These are phyloP conservation scores for Scartelaos histophorus DNA, from an alignment of 2,113 vertebrate genomes.

Conservation along the genomic window DNA sequence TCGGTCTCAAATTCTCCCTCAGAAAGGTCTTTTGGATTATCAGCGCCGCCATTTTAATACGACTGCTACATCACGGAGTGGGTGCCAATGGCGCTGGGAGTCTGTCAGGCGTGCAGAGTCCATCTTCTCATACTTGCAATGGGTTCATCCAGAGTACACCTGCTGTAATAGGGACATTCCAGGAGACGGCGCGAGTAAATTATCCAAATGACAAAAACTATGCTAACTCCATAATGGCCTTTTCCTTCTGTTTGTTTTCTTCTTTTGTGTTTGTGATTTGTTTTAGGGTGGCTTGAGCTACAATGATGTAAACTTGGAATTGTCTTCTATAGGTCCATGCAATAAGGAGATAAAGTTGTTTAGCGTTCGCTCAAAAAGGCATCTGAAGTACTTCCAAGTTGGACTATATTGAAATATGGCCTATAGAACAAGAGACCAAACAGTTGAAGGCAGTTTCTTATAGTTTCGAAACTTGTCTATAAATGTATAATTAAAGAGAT, in stretches of 20 bases:
- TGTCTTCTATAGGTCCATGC: not conserved
- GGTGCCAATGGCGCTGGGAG: constrained; percentile 73
- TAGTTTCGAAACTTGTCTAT: constrained; percentile 20
- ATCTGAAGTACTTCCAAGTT: not conserved
- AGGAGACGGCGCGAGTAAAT: constrained; percentile 61
- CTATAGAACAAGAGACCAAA: not conserved
- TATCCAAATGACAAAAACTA: constrained; percentile 70
- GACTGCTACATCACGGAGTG: constrained; percentile 87
- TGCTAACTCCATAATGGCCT: constrained; percentile 58
- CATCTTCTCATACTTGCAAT: constrained; percentile 72
- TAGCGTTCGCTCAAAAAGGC: constrained; percentile 18
- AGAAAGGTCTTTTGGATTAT: constrained; percentile 94
- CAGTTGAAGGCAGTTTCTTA: not conserved
- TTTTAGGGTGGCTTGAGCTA: constrained; percentile 19
- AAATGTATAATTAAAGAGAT: constrained; percentile 22
- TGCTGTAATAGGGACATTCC: constrained; percentile 74
- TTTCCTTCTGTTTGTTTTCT: constrained; percentile 59
- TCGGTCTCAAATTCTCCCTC: constrained; percentile 88
- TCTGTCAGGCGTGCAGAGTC: constrained; percentile 73
- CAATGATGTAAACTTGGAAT: not conserved
- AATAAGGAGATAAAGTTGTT: constrained; percentile 24
- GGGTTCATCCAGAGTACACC: constrained; percentile 93
- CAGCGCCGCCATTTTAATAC: constrained; percentile 92
- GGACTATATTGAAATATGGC: not conserved
- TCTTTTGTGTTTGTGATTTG: constrained; percentile 39